phyloP scores from a whole-genome alignment of 2,113 vertebrate species.

The Notothenia rossii region DNA sequence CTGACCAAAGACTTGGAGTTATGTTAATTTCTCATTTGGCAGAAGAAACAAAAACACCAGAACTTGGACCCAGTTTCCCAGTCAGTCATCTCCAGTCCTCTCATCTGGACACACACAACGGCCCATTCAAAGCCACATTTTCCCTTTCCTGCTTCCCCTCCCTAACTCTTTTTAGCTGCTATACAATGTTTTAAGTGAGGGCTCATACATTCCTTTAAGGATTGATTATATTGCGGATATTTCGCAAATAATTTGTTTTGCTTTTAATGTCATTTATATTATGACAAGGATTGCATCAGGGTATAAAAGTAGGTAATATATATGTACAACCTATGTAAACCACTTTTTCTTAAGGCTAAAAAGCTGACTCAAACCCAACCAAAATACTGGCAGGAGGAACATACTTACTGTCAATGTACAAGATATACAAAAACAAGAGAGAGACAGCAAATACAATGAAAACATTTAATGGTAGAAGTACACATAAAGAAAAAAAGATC shows the following conservation, averaged over 20 bases:
- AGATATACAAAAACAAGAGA: not conserved
- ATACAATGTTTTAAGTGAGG: slow-evolving; percentile 13
- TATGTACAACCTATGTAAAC: not conserved
- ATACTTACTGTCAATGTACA: not conserved
- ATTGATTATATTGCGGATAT: not conserved
- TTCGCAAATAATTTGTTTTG: not conserved
- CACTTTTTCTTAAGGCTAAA: not conserved
- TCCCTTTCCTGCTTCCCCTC: slow-evolving; percentile 15
- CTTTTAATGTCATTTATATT: not conserved
- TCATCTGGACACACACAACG: slow-evolving; percentile 39
- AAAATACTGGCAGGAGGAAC: not conserved
- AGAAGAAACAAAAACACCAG: slow-evolving; percentile 61
- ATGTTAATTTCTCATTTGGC: slow-evolving; percentile 59
- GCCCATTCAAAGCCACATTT: slow-evolving; percentile 40
- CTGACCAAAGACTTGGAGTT: slow-evolving; percentile 40
- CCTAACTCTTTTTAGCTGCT: slow-evolving; percentile 21
- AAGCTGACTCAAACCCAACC: not conserved
- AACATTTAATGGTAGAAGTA: not conserved
- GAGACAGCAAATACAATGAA: not conserved
- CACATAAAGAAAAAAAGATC: not conserved
- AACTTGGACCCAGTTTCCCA: slow-evolving; percentile 60
- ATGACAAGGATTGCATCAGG: not conserved
- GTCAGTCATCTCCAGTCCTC: slow-evolving; percentile 47
- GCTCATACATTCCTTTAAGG: not conserved
- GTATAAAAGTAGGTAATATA: too few relatives aligned